Evolutionary conservation across 2,888 invertebrate species (phyloP).

Genomic region (Cataglyphis albicans): DNA sequence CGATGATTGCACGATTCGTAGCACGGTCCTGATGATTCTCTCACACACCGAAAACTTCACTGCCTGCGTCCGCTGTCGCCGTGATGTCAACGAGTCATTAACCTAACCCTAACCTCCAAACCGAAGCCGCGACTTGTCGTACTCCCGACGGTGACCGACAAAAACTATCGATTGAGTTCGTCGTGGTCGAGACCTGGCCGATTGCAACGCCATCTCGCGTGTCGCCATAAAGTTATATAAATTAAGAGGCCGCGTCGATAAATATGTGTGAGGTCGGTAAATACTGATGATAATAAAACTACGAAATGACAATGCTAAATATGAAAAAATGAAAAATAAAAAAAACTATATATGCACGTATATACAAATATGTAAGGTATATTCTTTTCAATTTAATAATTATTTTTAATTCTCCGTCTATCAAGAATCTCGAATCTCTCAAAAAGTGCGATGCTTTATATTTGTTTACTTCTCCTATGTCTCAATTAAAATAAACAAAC

Average conservation of each 20-base stretch:
- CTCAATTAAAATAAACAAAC: too few relatives aligned
- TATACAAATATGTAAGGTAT: too few relatives aligned
- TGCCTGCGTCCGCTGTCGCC: too few relatives aligned
- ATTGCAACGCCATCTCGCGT: constrained; percentile 71
- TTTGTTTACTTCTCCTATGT: too few relatives aligned
- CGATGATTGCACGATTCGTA: constrained; percentile 45
- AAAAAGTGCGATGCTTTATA: too few relatives aligned
- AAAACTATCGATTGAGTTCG: constrained; percentile 81
- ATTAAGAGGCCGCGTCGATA: background rate
- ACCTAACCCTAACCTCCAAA: constrained; percentile 82
- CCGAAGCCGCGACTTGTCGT: constrained; percentile 62
- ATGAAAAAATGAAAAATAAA: too few relatives aligned
- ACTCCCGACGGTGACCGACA: constrained; percentile 70
- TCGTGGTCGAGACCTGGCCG: constrained; percentile 66
- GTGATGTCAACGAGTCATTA: constrained; percentile 78
- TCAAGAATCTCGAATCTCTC: too few relatives aligned
- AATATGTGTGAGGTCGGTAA: background rate
- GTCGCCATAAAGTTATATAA: background rate
- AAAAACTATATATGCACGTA: too few relatives aligned
- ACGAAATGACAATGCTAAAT: too few relatives aligned
- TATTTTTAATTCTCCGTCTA: too few relatives aligned
- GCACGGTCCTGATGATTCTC: background rate
- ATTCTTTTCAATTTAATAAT: too few relatives aligned
- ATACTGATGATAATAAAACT: background rate
- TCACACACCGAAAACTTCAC: constrained; percentile 12